phyloP scores from a whole-genome alignment of 2,888 invertebrate species.

The Mythimna lalbum region DNA sequence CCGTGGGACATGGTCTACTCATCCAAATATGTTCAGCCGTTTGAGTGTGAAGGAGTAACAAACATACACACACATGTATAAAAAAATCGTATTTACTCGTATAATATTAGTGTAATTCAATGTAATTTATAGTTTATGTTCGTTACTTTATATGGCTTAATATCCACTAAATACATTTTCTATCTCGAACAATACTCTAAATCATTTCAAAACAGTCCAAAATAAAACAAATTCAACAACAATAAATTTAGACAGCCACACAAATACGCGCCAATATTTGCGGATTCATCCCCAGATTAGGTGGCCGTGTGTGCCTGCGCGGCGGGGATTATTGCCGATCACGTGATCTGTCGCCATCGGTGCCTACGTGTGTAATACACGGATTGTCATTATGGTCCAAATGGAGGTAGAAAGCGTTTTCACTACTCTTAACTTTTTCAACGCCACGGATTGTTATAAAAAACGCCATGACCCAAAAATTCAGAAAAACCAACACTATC shows the following conservation, averaged over 20 bases:
- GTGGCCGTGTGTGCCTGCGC: slow-evolving; percentile 78
- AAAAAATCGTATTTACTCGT: too few relatives aligned
- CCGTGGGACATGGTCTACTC: too few relatives aligned
- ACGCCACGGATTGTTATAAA: too few relatives aligned
- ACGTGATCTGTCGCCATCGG: slow-evolving; percentile 80
- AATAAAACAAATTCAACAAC: slow-evolving; percentile 41
- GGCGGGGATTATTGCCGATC: slow-evolving; percentile 80
- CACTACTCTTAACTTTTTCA: too few relatives aligned
- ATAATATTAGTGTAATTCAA: neutral
- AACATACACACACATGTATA: too few relatives aligned
- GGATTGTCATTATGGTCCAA: slow-evolving; percentile 68
- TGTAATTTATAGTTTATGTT: neutral
- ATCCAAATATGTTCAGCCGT: too few relatives aligned
- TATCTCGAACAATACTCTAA: neutral
- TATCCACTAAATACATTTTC: neutral
- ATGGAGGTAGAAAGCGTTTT: slow-evolving; percentile 8
- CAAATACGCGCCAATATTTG: slow-evolving; percentile 75
- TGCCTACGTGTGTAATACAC: slow-evolving; percentile 85
- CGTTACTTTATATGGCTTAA: too few relatives aligned
- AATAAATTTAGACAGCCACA: slow-evolving; percentile 52
- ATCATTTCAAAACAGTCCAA: neutral
- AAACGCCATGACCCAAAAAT: too few relatives aligned
- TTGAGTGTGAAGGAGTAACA: too few relatives aligned
- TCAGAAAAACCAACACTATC: too few relatives aligned
- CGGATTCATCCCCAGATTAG: slow-evolving; percentile 80